Evolutionary conservation across 2,888 invertebrate species (phyloP).

Genomic region (Lithophane socia): DNA sequence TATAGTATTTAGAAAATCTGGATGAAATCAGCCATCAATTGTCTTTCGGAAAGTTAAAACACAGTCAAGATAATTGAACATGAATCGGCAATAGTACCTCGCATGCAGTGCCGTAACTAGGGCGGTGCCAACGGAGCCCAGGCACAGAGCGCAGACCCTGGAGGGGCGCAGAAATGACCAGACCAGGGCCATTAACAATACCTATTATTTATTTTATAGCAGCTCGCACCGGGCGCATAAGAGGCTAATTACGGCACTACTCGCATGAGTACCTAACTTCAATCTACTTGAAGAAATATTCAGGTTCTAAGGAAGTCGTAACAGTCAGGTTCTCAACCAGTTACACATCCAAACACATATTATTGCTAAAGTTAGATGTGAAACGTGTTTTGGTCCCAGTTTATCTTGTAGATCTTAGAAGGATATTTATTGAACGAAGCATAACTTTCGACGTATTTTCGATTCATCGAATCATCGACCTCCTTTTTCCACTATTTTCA

Average conservation of each 20-base stretch:
- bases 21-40: background rate
- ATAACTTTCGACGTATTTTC: background rate
- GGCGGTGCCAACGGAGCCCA: no score
- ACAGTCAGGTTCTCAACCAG: conserved; percentile 21
- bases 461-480: no score
- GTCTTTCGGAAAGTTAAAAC: background rate
- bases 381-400: conserved; percentile 50
- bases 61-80: background rate
- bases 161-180: no score
- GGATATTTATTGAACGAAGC: conserved; percentile 15
- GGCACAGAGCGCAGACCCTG: no score
- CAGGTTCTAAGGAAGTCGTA: conserved; percentile 44
- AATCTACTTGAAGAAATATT: conserved; percentile 15
- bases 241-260: no score
- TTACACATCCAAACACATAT: conserved; percentile 29
- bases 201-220: no score
- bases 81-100: background rate
- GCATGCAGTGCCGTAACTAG: no score
- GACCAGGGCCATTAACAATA: no score
- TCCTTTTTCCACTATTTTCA: background rate
- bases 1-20: background rate
- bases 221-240: no score
- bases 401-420: conserved; percentile 17
- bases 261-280: background rate
- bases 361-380: conserved; percentile 24